phyloP scores from a whole-genome alignment of 2,797 vertebrate species.

The Eutrigla gurnardus region DNA sequence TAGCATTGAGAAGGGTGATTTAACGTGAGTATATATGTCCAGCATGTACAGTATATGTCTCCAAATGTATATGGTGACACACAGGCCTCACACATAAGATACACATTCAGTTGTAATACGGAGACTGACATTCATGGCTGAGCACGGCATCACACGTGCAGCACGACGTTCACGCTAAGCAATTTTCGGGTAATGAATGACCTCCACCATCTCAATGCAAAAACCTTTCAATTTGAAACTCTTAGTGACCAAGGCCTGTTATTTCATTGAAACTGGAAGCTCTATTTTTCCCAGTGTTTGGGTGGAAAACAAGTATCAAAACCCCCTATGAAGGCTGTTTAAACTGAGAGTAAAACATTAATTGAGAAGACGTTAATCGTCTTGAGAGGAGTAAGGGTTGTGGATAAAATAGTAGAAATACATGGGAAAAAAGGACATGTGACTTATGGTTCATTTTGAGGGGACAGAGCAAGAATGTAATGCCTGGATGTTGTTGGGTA shows the following conservation, averaged over 20 bases:
- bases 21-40: slow-evolving; percentile 1
- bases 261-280: slow-evolving; percentile 18
- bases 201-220: slow-evolving; percentile 16
- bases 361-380: slow-evolving; percentile 47
- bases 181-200: slow-evolving; percentile 8
- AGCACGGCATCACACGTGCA: slow-evolving; percentile 1
- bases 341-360: slow-evolving; percentile 51
- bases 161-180: not conserved
- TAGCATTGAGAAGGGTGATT: slow-evolving; percentile 11
- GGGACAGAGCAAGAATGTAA: slow-evolving; percentile 11
- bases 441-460: slow-evolving; percentile 37
- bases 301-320: slow-evolving; percentile 40
- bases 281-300: slow-evolving; percentile 7
- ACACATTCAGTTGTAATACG: slow-evolving; percentile 55
- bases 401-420: slow-evolving; percentile 47
- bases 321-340: slow-evolving; percentile 36
- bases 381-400: slow-evolving; percentile 36
- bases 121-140: slow-evolving; percentile 67
- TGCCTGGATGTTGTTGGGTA: not conserved
- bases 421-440: slow-evolving; percentile 36
- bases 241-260: slow-evolving; percentile 41
- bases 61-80: slow-evolving; percentile 4
- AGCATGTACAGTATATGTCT: slow-evolving; percentile 3
- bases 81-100: slow-evolving; percentile 28
- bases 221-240: slow-evolving; percentile 17